phyloP scores from a whole-genome alignment of 37 sponge, comb jelly and placozoan species.

The Geodia barretti region DNA sequence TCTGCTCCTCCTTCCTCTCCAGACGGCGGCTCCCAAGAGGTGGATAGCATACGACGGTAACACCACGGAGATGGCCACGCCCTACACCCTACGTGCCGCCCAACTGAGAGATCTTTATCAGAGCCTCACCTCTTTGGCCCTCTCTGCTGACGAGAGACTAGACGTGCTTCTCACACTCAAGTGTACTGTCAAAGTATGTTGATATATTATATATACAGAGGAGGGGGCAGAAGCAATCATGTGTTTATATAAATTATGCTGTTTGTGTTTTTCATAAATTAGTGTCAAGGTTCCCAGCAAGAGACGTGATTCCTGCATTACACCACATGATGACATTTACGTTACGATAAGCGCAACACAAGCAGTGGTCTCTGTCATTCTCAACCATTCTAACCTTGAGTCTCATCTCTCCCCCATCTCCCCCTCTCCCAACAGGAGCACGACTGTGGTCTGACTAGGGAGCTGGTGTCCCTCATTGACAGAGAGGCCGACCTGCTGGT shows the following conservation, averaged over 20 bases:
- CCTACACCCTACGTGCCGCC: conserved; percentile 73
- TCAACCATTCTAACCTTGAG: background rate
- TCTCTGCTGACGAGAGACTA: conserved; percentile 75
- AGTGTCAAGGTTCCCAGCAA: too few relatives aligned
- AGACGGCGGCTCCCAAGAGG: conserved; percentile 81
- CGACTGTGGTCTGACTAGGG: conserved; percentile 86
- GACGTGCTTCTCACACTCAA: conserved; percentile 85
- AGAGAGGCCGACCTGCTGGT: conserved; percentile 90
- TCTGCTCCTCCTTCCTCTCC: background rate
- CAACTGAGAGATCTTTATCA: conserved; percentile 83
- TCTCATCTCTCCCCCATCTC: background rate
- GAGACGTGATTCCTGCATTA: background rate
- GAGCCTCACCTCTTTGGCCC: conserved; percentile 38
- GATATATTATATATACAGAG: background rate
- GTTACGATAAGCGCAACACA: too few relatives aligned
- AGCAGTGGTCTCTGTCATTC: background rate
- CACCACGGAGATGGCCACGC: conserved; percentile 86
- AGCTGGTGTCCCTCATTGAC: conserved; percentile 86
- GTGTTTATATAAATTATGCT: background rate
- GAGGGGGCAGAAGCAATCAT: background rate
- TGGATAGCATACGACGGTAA: conserved; percentile 91
- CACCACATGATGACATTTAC: too few relatives aligned
- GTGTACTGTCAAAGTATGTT: conserved; percentile 69
- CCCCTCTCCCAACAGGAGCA: conserved; percentile 53
- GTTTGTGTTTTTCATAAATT: background rate